Evolutionary conservation across 1,140 invertebrate genomes (phyloP), one percentile per base, ranked within the genome.

Genomic region (Lasioglossum baleicum): DNA sequence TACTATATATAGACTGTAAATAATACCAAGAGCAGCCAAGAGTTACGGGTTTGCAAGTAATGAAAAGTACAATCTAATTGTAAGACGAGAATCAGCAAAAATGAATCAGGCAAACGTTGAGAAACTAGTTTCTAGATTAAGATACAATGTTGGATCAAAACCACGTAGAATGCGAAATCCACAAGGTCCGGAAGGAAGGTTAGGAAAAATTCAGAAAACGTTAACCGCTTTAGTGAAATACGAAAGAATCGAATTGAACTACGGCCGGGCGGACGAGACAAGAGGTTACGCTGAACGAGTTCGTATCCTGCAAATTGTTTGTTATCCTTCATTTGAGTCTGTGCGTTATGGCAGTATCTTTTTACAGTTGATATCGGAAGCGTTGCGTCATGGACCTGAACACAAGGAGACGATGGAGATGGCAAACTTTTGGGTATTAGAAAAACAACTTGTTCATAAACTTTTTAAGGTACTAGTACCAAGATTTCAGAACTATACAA

Each of bases 381-480:
- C 98, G 22, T 95, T 98, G 53, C 94, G 96, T 15, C 93, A 98
- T 95, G 98, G 98, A 15, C 97, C 98, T 89, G 94, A 94, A 51
- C 95, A 98, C 87, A 95, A 94, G 89, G 94, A 95, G 74, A 98
- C 97, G 11, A 98, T 99, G 97, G 96, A 98, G 85, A 93, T 96
- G 90, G 97, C 97, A 26, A 95, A 97, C 90, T 98, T 95, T 92
- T 99, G 97, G 97, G 91, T 99, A 58, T 85, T 96, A 70, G 98
- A 99, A 85, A 98, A 98, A 89, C 96, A 98, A 91, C 92, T 98
- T 17, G 94, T 99, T 7, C 97, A 98, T 86, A 99, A 99, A 93
- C 91, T 99, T 58, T 99, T 99, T 87, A 98, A 99, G 95, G 97
- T 98, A 22, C 91, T 98, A 22, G 97, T 96, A 31, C 97, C 97